Evolutionary conservation across 2,797 vertebrate genomes (phyloP).

Genomic region (Squalus acanthias): DNA sequence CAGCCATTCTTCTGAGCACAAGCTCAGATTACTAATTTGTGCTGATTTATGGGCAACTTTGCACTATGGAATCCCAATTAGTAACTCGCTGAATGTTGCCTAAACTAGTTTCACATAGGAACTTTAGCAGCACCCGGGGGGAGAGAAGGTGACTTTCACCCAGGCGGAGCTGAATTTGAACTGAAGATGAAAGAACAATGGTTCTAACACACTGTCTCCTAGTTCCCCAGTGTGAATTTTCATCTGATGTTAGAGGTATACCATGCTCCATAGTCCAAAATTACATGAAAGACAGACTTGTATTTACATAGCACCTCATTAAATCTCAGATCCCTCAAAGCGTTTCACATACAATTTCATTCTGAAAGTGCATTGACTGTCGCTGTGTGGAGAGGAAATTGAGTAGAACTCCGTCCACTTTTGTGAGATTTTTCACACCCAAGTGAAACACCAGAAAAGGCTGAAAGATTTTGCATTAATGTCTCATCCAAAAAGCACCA

Average conservation of each 20-base stretch:
- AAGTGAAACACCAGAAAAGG: background rate
- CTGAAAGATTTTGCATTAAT: background rate
- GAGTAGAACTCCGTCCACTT: background rate
- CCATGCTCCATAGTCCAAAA: background rate
- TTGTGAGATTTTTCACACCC: background rate
- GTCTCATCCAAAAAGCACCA: background rate
- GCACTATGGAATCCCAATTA: too few species aligned
- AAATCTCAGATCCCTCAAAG: background rate
- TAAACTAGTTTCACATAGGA: too few species aligned
- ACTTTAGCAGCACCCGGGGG: too few species aligned
- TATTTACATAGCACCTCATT: background rate
- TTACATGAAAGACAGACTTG: background rate
- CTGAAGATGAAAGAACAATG: background rate
- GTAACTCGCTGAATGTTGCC: too few species aligned
- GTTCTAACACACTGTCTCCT: background rate
- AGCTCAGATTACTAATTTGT: too few species aligned
- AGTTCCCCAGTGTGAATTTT: background rate
- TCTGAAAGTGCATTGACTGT: background rate
- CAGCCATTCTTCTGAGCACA: too few species aligned
- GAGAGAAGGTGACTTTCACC: too few species aligned
- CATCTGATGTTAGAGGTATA: background rate
- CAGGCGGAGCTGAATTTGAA: background rate
- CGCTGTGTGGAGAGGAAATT: background rate
- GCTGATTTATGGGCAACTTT: too few species aligned
- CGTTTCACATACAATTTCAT: background rate